phyloP scores from a whole-genome alignment of 2,797 vertebrate genomes.

The Thalassophryne amazonica region DNA sequence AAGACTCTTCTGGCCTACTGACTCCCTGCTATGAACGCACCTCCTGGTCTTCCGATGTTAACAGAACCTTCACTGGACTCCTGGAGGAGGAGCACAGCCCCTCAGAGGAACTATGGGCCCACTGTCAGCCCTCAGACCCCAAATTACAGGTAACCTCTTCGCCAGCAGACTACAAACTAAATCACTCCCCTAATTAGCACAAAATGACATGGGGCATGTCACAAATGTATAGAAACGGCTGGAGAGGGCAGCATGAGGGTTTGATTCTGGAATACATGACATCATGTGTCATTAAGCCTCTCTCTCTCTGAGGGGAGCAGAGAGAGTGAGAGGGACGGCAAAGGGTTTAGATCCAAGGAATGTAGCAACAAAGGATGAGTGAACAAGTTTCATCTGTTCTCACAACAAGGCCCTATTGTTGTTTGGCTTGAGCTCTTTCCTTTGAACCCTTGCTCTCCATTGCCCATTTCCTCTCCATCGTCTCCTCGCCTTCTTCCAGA shows the following conservation, averaged over 20 bases:
- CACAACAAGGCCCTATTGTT: slow-evolving; percentile 69
- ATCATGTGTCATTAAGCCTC: slow-evolving; percentile 56
- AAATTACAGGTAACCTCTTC: slow-evolving; percentile 26
- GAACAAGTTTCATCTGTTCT: slow-evolving; percentile 80
- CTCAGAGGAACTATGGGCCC: slow-evolving; percentile 1
- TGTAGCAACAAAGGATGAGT: slow-evolving; percentile 45
- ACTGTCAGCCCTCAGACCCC: slow-evolving; percentile 20
- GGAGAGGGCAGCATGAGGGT: slow-evolving; percentile 42
- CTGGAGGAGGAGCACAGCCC: slow-evolving; percentile 8
- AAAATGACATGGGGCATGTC: slow-evolving; percentile 59
- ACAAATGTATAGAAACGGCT: slow-evolving; percentile 56
- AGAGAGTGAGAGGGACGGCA: slow-evolving; percentile 64
- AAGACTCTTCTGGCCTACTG: slow-evolving; percentile 18
- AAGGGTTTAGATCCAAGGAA: slow-evolving; percentile 69
- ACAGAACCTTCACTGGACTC: slow-evolving; percentile 22
- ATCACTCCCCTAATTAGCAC: slow-evolving; percentile 48
- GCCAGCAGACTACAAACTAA: slow-evolving; percentile 36
- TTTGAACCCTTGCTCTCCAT: slow-evolving; percentile 49
- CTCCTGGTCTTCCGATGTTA: slow-evolving; percentile 31
- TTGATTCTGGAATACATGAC: slow-evolving; percentile 48
- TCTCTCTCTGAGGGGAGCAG: slow-evolving; percentile 54
- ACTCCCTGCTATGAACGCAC: slow-evolving; percentile 35
- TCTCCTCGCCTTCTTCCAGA: slow-evolving; percentile 47
- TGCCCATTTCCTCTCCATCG: slow-evolving; percentile 28
- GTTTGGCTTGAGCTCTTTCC: slow-evolving; percentile 77